Evolutionary conservation across 2,888 invertebrate genomes (phyloP).

Genomic region (Drosophila anomalipes): DNA sequence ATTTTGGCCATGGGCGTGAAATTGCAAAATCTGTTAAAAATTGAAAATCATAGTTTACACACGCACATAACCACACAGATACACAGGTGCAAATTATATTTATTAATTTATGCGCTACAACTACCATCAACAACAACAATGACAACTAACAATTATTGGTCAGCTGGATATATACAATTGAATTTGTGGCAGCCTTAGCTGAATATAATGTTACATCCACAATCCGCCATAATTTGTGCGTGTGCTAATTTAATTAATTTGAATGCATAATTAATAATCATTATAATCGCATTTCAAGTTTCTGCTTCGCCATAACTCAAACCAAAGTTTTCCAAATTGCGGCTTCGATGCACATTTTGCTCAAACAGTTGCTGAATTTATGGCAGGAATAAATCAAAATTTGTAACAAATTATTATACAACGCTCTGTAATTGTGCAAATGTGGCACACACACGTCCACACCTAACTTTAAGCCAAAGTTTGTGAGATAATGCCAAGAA

Average conservation of each 20-base stretch:
- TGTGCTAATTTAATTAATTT: slow-evolving; percentile 67
- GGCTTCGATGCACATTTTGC: slow-evolving; percentile 28
- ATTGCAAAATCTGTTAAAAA: slow-evolving; percentile 54
- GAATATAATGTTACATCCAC: slow-evolving; percentile 46
- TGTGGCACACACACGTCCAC: neutral
- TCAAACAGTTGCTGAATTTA: slow-evolving; percentile 39
- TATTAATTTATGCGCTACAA: slow-evolving; percentile 61
- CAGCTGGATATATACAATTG: slow-evolving; percentile 54
- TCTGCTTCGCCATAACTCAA: slow-evolving; percentile 27
- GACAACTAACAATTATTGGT: slow-evolving; percentile 26
- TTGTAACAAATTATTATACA: slow-evolving; percentile 29
- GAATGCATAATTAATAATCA: slow-evolving; percentile 70
- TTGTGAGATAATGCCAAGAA: neutral
- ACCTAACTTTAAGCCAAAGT: neutral
- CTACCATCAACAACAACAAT: slow-evolving; percentile 4
- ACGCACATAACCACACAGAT: slow-evolving; percentile 5
- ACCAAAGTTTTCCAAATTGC: slow-evolving; percentile 15
- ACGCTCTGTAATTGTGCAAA: neutral
- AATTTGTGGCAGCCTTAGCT: slow-evolving; percentile 66
- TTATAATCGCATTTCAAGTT: slow-evolving; percentile 34
- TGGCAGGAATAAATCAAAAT: slow-evolving; percentile 49
- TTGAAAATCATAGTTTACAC: slow-evolving; percentile 60
- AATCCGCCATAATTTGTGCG: slow-evolving; percentile 39
- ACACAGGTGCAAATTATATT: slow-evolving; percentile 72
- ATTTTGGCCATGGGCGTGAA: slow-evolving; percentile 21